Evolutionary conservation across 1,140 invertebrate genomes (phyloP), one percentile per base, ranked within the genome.

Genomic region (Solenopsis fugax): DNA sequence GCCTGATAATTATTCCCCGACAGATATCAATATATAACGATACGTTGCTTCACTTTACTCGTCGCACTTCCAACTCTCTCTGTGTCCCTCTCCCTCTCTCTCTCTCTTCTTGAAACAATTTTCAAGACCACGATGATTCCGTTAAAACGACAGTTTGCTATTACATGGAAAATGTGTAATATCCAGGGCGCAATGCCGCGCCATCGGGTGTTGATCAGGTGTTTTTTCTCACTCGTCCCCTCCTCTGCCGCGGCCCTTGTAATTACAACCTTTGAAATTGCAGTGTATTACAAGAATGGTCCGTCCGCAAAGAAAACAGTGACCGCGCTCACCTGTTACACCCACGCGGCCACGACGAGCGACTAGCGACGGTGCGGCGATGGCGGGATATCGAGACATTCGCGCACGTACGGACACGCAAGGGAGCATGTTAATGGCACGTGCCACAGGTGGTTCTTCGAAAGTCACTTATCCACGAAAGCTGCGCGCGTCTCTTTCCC

Each of bases 371-470:
- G 13, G 18, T 37, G 0, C 13, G 29, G 52, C 67, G 41, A 45
- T n/a, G 37, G 24, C 64, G 54, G 65, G 69, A 86, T 89, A 81
- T 84, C 82, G 77, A 72, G 56, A 76, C 86, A 89, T 87, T 91
- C 88, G 81, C 62, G 54, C 65, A 56, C 50, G 56, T 75, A n/a
- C 69, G 67, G 84, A 86, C 75, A 71, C 82, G 88, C 87, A 77
- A 89, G 88, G 86, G 65, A 52, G 77, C 52, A 73, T 75, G 73
- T 86, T 86, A 92, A 87, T 86, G 93, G 93, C 93, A 92, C 93
- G 93, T 93, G 93, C 92, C 90, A 94, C 93, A 93, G 93, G 93
- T 94, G 93, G 90, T 86, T 93, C 90, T 89, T 90, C 92, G 80
- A 90, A 90, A 91, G 88, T 84, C 88, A 88, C 87, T 85, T 90